A percentile compares a stretch with the other conserved stretches of the same genome.
These are phyloP conservation scores for Eupithecia centaureata DNA, from an alignment of 2,888 invertebrate genomes.

Conservation along the genomic window DNA sequence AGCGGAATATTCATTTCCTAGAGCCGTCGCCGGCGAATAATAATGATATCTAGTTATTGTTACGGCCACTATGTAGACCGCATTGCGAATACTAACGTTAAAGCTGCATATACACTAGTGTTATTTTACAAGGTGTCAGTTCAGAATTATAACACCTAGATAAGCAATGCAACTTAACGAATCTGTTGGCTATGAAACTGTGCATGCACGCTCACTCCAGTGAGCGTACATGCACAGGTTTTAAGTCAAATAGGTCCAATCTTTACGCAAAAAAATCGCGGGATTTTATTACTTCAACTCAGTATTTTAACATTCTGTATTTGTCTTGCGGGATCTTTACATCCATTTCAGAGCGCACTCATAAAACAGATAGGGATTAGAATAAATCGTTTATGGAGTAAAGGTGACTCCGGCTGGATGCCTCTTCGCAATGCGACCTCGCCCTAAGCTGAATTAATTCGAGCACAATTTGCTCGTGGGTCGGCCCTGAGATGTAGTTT, in stretches of 20 bases:
- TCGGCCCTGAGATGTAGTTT: slow-evolving; percentile 55
- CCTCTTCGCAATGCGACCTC: slow-evolving; percentile 27
- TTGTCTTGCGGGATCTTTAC: background rate
- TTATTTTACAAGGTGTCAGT: background rate
- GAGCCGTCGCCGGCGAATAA: slow-evolving; percentile 57
- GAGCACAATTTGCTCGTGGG: slow-evolving; percentile 58
- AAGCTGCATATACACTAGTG: background rate
- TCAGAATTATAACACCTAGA: background rate
- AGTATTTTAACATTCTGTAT: background rate
- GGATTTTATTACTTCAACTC: background rate
- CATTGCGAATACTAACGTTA: slow-evolving; percentile 24
- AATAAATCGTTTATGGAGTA: background rate
- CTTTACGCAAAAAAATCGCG: background rate
- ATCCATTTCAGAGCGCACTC: background rate
- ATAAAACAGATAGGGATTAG: background rate
- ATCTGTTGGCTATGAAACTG: background rate
- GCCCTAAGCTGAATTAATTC: slow-evolving; percentile 62
- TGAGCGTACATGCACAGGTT: no score
- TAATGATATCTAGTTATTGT: slow-evolving; percentile 68
- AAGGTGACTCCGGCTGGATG: background rate
- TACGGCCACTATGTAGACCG: slow-evolving; percentile 55
- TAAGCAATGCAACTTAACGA: background rate
- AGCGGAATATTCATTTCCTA: slow-evolving; percentile 66
- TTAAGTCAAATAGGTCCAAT: background rate
- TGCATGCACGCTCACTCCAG: background rate